Evolutionary conservation across 2,888 invertebrate species (phyloP), one percentile per base, ranked within the genome.

Genomic region (Willowsia nigromaculata): DNA sequence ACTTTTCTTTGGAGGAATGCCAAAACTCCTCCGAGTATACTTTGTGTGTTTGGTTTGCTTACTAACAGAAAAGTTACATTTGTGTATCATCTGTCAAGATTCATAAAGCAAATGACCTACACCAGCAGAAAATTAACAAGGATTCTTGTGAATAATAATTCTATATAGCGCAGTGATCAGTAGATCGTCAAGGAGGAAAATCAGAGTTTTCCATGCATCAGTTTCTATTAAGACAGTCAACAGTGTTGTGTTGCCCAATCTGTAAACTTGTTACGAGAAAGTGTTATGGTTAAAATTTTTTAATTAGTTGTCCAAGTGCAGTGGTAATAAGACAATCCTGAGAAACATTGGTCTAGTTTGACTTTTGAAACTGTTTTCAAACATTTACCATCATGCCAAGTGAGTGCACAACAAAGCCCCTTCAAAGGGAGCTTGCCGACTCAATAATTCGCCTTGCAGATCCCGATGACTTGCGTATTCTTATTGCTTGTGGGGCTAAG

Each of bases 371-470:
- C 13, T 25, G 1, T 53, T 15, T 59, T 59, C 25, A 18, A 68
- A 68, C 33, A 40, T 9, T 37, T 40, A 13, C 13, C 43, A 71
- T 43, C 56, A 92, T 92, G 92, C 92, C 92, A 15, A 88, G 90
- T 65, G 91, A 92, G 86, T 92, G 92, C 43, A 91, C 91, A 68
- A 86, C 90, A 7, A 91, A 92, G 82, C 92, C 92, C 47, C 86
- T 97, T 91, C 97, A 97, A 94, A 95, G 98, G 92, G 97, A 97
- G 94, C 94, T 98, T 92, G 98, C 98, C 0, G 98, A 98, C 94
- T 96, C 97, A 93, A 98, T 98, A 94, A 97, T 97, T 92, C 95
- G 97, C 83, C 96, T 97, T 95, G 97, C 97, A 65, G 96, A 97
- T 0, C 94, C 98, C 88, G 97, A 97, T 93, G 98, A 98, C 94